Percentiles rank a stretch among this genome's conserved stretches.
Conservation (phyloP, 2,888 invertebrate species). For the Ectemnius cavifrons region DNA sequence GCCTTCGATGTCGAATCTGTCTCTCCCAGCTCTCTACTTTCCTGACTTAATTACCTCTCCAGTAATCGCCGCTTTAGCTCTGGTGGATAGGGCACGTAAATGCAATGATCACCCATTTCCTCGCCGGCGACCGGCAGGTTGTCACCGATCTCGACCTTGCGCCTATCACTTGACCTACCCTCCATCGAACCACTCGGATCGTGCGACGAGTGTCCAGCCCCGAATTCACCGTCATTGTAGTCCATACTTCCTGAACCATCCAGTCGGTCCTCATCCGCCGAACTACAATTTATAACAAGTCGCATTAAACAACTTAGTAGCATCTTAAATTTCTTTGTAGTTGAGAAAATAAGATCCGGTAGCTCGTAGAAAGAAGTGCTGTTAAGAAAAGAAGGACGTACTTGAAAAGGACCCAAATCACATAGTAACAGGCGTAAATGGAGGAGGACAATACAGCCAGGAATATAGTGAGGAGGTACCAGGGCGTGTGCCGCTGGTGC, state of each 20-base stretch:
- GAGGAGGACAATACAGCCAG: conserved; percentile 90
- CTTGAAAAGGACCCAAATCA: conserved; percentile 96
- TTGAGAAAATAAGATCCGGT: too few species aligned
- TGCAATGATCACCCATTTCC: conserved; percentile 83
- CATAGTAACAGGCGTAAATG: conserved; percentile 93
- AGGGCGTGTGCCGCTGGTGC: conserved; percentile 88
- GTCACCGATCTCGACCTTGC: conserved; percentile 67
- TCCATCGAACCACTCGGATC: conserved; percentile 63
- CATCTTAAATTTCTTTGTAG: too few species aligned
- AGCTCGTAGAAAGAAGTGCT: too few species aligned
- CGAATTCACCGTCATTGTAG: conserved; percentile 59
- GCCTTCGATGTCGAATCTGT: conserved; percentile 26
- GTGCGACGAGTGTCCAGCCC: conserved; percentile 60
- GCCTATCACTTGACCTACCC: conserved; percentile 62
- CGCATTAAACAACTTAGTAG: not conserved
- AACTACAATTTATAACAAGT: conserved; percentile 77
- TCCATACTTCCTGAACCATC: conserved; percentile 78
- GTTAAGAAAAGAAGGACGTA: conserved; percentile 71
- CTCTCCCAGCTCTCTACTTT: not conserved
- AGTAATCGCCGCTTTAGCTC: conserved; percentile 90
- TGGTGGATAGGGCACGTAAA: conserved; percentile 92
- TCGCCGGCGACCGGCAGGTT: conserved; percentile 62
- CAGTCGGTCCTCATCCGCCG: conserved; percentile 85
- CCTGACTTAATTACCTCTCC: conserved; percentile 82
- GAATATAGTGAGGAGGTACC: conserved; percentile 88